A percentile compares a stretch with the other conserved stretches of the same genome.
These are phyloP conservation scores for Pagrus major DNA, from an alignment of 2,113 vertebrate species.

Conservation along the genomic window DNA sequence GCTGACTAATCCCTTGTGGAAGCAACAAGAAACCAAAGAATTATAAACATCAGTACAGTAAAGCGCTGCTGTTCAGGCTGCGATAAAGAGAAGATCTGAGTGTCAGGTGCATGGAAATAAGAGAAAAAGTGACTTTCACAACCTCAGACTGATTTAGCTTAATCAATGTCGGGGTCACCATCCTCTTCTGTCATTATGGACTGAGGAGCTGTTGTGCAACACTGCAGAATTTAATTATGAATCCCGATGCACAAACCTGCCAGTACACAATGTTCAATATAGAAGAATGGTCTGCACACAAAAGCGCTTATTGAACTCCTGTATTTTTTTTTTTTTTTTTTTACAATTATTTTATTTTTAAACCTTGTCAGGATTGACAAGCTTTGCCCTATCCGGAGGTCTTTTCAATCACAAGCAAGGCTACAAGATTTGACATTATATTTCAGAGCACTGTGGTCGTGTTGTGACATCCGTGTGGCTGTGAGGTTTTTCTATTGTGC, in stretches of 20 bases:
- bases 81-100: not conserved
- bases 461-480: not conserved
- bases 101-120: not conserved
- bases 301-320: not conserved
- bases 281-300: not conserved
- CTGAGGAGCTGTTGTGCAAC: not conserved
- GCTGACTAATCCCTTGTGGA: not conserved
- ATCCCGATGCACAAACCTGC: not conserved
- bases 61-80: not conserved
- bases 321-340: too few species aligned
- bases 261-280: not conserved
- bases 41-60: not conserved
- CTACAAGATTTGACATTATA: conserved; percentile 8
- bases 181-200: not conserved
- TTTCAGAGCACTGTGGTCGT: conserved; percentile 9
- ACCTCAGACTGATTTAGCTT: not conserved
- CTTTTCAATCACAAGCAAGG: conserved; percentile 22
- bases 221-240: not conserved
- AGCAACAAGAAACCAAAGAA: not conserved
- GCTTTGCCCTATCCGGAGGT: not conserved
- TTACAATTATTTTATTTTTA: not conserved
- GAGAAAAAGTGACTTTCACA: not conserved
- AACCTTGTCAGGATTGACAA: not conserved
- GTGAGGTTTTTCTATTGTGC: not conserved
- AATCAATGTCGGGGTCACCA: not conserved